Evolutionary conservation across 1,140 invertebrate genomes (phyloP).

Genomic region (Hermetia illucens): DNA sequence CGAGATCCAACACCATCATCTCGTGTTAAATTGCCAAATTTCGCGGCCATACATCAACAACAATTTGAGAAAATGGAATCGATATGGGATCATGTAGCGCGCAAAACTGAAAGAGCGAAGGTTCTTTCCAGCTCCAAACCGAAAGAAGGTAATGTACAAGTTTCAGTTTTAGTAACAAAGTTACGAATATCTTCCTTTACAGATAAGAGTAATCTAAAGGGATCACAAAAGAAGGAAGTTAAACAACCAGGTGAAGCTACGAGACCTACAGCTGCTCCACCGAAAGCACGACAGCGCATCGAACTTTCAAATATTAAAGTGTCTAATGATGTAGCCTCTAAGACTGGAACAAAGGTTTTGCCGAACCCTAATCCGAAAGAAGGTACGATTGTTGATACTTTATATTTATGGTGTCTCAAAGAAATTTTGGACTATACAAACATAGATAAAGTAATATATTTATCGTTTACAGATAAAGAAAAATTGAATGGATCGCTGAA

Average conservation of each 20-base stretch:
- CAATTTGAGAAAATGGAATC: constrained; percentile 49
- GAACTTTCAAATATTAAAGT: background rate
- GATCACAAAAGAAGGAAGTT: background rate
- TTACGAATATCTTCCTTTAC: background rate
- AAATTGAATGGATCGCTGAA: too few species aligned
- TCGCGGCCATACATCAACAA: constrained; percentile 44
- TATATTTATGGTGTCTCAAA: too few species aligned
- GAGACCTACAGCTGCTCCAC: background rate
- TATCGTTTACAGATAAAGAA: too few species aligned
- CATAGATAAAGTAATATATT: too few species aligned
- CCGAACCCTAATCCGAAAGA: too few species aligned
- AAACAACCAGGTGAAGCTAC: background rate
- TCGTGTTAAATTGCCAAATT: constrained; percentile 44
- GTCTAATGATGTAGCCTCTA: too few species aligned
- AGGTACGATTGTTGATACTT: too few species aligned
- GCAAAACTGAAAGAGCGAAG: constrained; percentile 35
- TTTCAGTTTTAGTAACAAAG: background rate
- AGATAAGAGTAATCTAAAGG: background rate
- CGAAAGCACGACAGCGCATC: constrained; percentile 2
- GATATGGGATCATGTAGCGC: constrained; percentile 38
- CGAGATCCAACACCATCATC: too few species aligned
- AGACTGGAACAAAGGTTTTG: too few species aligned
- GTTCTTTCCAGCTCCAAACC: constrained; percentile 19
- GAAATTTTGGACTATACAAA: too few species aligned
- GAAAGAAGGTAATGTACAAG: constrained; percentile 4